Percentiles rank a stretch among this genome's conserved stretches.
These are phyloP conservation scores for Himalopsyche phryganea DNA, from an alignment of 1,140 invertebrate genomes.

Conservation along the genomic window DNA sequence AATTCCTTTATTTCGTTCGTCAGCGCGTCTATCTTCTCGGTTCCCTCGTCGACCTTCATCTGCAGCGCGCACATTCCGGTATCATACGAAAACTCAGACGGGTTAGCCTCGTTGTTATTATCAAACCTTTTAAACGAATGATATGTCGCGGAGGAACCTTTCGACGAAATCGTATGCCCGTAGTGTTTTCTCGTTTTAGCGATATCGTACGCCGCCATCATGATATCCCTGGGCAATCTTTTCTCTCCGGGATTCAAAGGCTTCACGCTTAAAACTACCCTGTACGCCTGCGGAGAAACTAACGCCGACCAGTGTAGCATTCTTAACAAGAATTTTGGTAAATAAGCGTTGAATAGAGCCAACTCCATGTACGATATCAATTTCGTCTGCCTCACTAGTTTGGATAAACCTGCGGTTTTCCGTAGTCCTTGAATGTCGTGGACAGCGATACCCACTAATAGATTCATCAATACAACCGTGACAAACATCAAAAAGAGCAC, in stretches of 20 bases:
- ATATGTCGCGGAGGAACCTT: slow-evolving; percentile 55
- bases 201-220: slow-evolving; percentile 70
- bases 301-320: slow-evolving; percentile 70
- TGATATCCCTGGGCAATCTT: slow-evolving; percentile 69
- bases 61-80: slow-evolving; percentile 54
- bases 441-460: slow-evolving; percentile 75
- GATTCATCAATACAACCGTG: slow-evolving; percentile 78
- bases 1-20: slow-evolving; percentile 61
- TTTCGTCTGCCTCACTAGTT: slow-evolving; percentile 74
- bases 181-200: slow-evolving; percentile 67
- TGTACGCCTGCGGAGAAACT: slow-evolving; percentile 71
- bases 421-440: slow-evolving; percentile 75
- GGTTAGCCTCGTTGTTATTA: slow-evolving; percentile 56
- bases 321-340: slow-evolving; percentile 68
- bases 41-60: slow-evolving; percentile 60
- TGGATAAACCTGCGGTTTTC: slow-evolving; percentile 71
- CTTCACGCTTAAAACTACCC: slow-evolving; percentile 73
- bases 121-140: slow-evolving; percentile 61
- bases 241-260: slow-evolving; percentile 77
- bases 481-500: slow-evolving; percentile 72
- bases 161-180: slow-evolving; percentile 62
- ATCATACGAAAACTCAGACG: slow-evolving; percentile 49
- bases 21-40: slow-evolving; percentile 57
- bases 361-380: slow-evolving; percentile 71
- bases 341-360: slow-evolving; percentile 65